Base-by-base conservation (phyloP, 1,140 invertebrate genomes). In the Hylyphantes graminicola region DNA sequence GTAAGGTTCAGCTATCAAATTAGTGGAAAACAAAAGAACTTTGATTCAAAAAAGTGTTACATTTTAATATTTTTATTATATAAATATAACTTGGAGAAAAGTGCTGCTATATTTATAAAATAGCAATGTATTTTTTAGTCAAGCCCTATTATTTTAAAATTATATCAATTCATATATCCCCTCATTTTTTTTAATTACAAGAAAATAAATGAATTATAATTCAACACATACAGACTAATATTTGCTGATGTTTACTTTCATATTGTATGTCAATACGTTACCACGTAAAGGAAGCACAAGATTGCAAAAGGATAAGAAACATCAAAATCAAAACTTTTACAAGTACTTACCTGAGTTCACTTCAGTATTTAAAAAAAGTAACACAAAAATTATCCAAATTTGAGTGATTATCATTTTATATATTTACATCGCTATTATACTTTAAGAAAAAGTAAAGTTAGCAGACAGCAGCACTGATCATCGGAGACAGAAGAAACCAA, bases 261-360 rank as follows among this genome's bases (percentile, higher is more conserved):
- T 13, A 59, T 4, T n/a, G 3, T n/a, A 68, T 15, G 13, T 7
- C 35, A 68, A 13, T 53, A 48, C 17, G 19, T 17, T 15, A 70
- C 53, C 53, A 53, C 54, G 19, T 54, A 13, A 17, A 17, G 21
- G n/a, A 70, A 70, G 7, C 19, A 11, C 51, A 11, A n/a, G 12
- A 70, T 53, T 19, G 51, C 9, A 17, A 17, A 10, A 17, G 17
- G 7, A 59, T 59, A 59, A 13, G n/a, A 13, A 13, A 59, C n/a
- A 70, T 53, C 54, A 19, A 13, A n/a, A 9, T 8, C n/a, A 12
- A 35, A 15, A 17, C 7, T 12, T 35, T 12, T 10, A 59, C 11
- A 17, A 70, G 19, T 17, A 70, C 68, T n/a, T 17, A 70, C 68
- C 68, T 12, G 68, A 70, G 21, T 70, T 70, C 68, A 70, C 68